A percentile compares a stretch with the other conserved stretches of the same genome.
Conservation (phyloP, 2,113 vertebrate genomes). For the Oncorhynchus tshawytscha region DNA sequence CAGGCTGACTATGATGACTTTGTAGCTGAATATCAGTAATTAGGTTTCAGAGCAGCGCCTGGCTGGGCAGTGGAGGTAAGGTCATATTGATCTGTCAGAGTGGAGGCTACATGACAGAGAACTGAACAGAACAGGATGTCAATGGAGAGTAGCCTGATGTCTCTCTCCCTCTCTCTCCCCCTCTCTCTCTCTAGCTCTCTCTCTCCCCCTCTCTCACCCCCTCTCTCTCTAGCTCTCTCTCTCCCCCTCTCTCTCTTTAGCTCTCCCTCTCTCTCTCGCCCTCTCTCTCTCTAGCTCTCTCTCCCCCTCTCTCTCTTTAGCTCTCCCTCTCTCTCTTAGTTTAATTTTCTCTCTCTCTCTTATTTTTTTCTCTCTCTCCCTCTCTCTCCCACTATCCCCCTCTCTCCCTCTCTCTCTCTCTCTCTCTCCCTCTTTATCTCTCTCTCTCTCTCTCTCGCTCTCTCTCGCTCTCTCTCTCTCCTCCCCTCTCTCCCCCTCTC, state of each 20-base stretch:
- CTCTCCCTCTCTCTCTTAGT: not conserved
- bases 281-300: not conserved
- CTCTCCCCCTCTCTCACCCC: not conserved
- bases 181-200: not conserved
- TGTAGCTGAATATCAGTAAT: slow-evolving; percentile 81
- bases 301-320: not conserved
- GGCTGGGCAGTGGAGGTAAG: slow-evolving; percentile 67
- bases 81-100: slow-evolving; percentile 74
- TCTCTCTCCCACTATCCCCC: not conserved
- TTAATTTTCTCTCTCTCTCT: slow-evolving; percentile 9
- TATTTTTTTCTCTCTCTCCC: slow-evolving; percentile 14
- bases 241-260: too few species aligned
- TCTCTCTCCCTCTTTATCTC: not conserved
- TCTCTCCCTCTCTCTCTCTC: not conserved
- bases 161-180: too few species aligned
- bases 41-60: slow-evolving; percentile 77
- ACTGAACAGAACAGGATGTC: slow-evolving; percentile 54
- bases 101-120: slow-evolving; percentile 70
- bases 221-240: too few species aligned
- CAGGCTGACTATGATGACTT: slow-evolving; percentile 78
- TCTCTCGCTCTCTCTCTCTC: too few species aligned
- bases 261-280: not conserved
- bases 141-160: slow-evolving; percentile 48
- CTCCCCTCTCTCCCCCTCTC: too few species aligned
- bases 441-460: not conserved